A percentile compares a stretch with the other conserved stretches of the same genome.
phyloP scores from a whole-genome alignment of 2,113 vertebrate genomes.

The Myrmecobius fasciatus region DNA sequence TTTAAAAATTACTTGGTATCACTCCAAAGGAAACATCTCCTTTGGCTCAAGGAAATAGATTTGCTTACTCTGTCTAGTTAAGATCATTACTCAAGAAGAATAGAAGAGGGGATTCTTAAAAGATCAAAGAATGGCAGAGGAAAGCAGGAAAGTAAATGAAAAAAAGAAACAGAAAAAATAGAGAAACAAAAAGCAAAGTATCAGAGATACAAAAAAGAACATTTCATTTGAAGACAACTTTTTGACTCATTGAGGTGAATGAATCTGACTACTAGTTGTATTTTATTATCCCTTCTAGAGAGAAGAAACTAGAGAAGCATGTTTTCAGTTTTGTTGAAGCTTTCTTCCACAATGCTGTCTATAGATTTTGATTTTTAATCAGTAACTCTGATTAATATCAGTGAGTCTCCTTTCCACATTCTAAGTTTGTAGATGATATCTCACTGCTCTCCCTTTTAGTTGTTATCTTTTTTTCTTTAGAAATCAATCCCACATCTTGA shows the following conservation, averaged over 20 bases:
- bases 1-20: conserved; percentile 49
- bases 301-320: not conserved
- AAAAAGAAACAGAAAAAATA: not conserved
- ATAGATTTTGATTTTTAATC: not conserved
- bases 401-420: not conserved
- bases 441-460: conserved; percentile 35
- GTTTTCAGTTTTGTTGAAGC: not conserved
- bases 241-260: not conserved
- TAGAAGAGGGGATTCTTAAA: conserved; percentile 40
- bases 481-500: not conserved
- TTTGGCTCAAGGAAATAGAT: conserved; percentile 65
- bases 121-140: not conserved
- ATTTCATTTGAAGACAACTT: not conserved
- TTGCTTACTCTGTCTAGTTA: conserved; percentile 68
- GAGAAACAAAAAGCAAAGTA: not conserved
- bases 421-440: not conserved
- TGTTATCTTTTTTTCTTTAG: conserved; percentile 17
- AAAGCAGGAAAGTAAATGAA: conserved; percentile 15
- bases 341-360: not conserved
- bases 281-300: not conserved
- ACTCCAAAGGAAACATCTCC: conserved; percentile 63
- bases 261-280: not conserved
- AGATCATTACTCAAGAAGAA: conserved; percentile 53
- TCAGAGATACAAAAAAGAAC: not conserved
- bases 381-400: not conserved